Percentiles rank a stretch among this genome's conserved stretches.
These are phyloP conservation scores for Lepidocolaptes lacrymiger DNA, from an alignment of 2,797 vertebrate species.

Conservation along the genomic window DNA sequence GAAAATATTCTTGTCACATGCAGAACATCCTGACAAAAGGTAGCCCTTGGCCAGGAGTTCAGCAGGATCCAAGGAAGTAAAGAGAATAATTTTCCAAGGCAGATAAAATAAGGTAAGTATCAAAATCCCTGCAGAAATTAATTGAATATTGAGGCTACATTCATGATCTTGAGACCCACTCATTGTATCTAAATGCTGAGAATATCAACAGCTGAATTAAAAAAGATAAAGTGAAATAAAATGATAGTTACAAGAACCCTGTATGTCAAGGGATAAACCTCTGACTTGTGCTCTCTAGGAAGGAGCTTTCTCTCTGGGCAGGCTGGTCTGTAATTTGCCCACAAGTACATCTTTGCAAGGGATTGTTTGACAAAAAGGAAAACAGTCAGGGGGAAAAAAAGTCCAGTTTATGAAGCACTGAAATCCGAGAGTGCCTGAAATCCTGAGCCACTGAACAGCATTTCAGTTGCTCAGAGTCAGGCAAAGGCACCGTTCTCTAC, in stretches of 20 bases:
- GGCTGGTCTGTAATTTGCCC: not conserved
- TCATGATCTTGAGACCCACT: not conserved
- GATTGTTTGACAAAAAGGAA: not conserved
- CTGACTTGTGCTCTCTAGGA: not conserved
- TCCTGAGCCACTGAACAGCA: not conserved
- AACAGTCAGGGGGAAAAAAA: not conserved
- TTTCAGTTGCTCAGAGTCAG: fast-evolving
- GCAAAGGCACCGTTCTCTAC: fast-evolving
- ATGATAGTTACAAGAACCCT: not conserved
- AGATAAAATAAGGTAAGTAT: not conserved
- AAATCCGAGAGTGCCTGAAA: not conserved
- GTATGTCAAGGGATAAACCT: not conserved
- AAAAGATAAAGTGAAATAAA: not conserved
- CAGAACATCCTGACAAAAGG: not conserved
- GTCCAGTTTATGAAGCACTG: not conserved
- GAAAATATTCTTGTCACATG: not conserved
- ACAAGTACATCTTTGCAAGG: not conserved
- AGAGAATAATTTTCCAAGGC: not conserved
- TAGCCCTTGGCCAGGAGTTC: not conserved
- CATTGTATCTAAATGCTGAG: not conserved
- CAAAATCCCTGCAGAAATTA: not conserved
- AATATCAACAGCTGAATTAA: not conserved
- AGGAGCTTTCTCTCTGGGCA: not conserved
- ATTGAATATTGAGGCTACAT: not conserved
- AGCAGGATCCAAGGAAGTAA: not conserved